Conservation (phyloP, 2,888 invertebrate genomes). For the Andricus curvator region DNA sequence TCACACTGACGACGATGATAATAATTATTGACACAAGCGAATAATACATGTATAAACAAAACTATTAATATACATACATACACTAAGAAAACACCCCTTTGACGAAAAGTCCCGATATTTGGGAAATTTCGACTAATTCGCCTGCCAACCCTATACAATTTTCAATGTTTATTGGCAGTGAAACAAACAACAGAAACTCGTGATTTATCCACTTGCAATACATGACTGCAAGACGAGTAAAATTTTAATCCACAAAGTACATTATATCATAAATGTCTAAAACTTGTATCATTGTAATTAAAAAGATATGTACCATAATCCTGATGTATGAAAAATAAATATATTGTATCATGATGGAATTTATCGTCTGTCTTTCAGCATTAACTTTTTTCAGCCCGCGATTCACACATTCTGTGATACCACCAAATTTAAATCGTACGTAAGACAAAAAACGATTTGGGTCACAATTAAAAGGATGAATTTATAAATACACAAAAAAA, state of each 20-base stretch:
- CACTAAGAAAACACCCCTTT: slow-evolving; percentile 49
- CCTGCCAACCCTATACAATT: slow-evolving; percentile 33
- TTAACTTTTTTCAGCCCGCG: not conserved
- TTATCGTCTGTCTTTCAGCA: not conserved
- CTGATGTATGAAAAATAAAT: slow-evolving; percentile 73
- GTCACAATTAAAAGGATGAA: not conserved
- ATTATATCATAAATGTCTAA: slow-evolving; percentile 76
- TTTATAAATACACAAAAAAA: not conserved
- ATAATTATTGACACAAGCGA: slow-evolving; percentile 65
- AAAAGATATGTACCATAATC: slow-evolving; percentile 72
- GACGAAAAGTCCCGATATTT: slow-evolving; percentile 54
- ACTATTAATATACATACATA: slow-evolving; percentile 53
- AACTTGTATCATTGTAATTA: slow-evolving; percentile 75
- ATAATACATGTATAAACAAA: slow-evolving; percentile 61
- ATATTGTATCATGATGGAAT: slow-evolving; percentile 68
- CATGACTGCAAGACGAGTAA: slow-evolving; percentile 62
- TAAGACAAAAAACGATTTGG: not conserved
- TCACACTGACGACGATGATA: slow-evolving; percentile 59
- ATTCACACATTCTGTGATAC: slow-evolving; percentile 5
- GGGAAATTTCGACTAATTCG: slow-evolving; percentile 46
- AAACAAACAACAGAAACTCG: slow-evolving; percentile 45
- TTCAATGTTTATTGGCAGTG: slow-evolving; percentile 31
- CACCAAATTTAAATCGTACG: not conserved
- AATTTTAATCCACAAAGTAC: slow-evolving; percentile 69
- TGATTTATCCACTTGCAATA: slow-evolving; percentile 61